Percentiles rank a stretch among this genome's conserved stretches.
These are phyloP conservation scores for Caenorhabditis sulstoni DNA, from an alignment of 2,888 invertebrate species.

Conservation along the genomic window DNA sequence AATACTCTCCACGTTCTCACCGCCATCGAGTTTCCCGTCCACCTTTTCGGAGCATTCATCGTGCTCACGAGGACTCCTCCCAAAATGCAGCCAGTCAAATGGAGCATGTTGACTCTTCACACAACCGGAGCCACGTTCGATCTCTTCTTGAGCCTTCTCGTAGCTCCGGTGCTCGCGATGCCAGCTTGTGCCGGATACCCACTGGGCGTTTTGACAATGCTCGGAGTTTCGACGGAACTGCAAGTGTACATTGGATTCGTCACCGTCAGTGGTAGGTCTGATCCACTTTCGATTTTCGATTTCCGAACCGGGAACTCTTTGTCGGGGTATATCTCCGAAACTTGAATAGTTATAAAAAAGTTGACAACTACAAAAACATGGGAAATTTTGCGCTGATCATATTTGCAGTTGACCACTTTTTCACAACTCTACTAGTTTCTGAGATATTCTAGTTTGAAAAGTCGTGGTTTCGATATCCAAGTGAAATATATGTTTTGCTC, in stretches of 20 bases:
- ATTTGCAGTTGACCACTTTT: no score
- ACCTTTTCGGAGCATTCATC: constrained; percentile 2
- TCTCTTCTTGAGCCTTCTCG: constrained; percentile 19
- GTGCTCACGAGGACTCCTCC: background rate
- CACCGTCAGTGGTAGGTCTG: constrained; percentile 10
- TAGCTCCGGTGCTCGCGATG: constrained; percentile 6
- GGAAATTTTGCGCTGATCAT: no score
- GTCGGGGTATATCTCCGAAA: no score
- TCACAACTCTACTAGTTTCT: no score
- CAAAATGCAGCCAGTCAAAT: constrained; percentile 12
- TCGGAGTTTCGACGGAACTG: constrained; percentile 2
- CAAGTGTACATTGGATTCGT: constrained; percentile 30
- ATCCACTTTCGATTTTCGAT: no score
- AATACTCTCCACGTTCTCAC: background rate
- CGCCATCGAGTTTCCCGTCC: background rate
- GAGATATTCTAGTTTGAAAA: no score
- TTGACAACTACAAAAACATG: no score
- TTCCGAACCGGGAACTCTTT: no score
- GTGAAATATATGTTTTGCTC: no score
- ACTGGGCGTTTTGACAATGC: constrained; percentile 1
- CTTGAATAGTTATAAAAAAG: no score
- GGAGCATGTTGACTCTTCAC: constrained; percentile 1
- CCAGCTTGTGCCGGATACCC: constrained; percentile 29
- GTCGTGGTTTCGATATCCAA: no score
- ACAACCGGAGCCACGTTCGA: constrained; percentile 9